phyloP scores from a whole-genome alignment of 2,797 vertebrate genomes.

The Gallinago stenura region DNA sequence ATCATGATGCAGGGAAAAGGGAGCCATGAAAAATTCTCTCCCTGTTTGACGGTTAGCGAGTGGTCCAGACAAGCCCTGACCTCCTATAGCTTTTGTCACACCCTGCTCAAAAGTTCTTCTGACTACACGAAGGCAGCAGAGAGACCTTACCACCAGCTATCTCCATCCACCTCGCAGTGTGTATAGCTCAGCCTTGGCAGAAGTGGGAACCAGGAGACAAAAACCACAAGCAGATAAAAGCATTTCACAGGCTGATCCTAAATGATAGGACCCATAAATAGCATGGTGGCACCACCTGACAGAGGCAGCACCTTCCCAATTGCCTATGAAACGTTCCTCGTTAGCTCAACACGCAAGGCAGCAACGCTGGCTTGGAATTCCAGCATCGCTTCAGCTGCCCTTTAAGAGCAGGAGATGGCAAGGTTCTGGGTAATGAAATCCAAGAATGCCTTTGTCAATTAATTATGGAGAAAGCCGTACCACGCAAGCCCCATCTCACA shows the following conservation, averaged over 20 bases:
- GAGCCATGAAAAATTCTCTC: neutral
- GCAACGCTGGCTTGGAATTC: neutral
- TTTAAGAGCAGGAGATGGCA: slow-evolving; percentile 15
- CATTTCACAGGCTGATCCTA: neutral
- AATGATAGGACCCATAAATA: neutral
- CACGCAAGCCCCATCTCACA: neutral
- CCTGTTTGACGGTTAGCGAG: neutral
- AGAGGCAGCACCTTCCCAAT: neutral
- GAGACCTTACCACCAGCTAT: neutral
- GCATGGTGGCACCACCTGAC: neutral
- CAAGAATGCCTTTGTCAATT: slow-evolving; percentile 53
- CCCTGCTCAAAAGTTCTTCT: neutral
- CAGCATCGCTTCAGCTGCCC: neutral
- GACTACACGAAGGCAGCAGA: neutral
- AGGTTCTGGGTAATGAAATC: slow-evolving; percentile 61
- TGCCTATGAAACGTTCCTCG: neutral
- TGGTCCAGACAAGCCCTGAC: neutral
- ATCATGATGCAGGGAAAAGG: neutral
- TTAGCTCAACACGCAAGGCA: neutral
- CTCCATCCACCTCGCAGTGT: neutral
- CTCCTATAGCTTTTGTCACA: neutral
- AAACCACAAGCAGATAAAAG: neutral
- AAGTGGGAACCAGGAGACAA: neutral
- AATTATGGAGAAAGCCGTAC: slow-evolving; percentile 42
- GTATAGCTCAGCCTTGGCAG: neutral